Evolutionary conservation across 1,140 invertebrate species (phyloP).

Genomic region (Augochlora pura): DNA sequence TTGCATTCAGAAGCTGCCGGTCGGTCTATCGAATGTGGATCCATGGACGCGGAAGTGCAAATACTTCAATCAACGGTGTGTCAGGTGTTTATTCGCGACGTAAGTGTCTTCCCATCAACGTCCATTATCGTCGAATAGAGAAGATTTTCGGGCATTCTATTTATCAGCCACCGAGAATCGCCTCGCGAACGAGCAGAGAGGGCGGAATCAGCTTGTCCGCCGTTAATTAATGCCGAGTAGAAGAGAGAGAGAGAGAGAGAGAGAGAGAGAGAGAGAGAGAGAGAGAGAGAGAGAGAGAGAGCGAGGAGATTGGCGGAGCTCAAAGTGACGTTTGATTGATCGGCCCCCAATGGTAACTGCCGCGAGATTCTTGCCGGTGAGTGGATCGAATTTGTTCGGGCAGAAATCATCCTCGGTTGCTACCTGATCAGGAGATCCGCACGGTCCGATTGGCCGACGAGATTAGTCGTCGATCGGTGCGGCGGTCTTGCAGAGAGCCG

Average conservation of each 20-base stretch:
- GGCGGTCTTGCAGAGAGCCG: background rate
- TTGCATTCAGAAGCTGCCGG: too few species aligned
- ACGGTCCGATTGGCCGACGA: background rate
- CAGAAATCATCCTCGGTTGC: background rate
- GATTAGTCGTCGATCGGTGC: slow-evolving; percentile 4
- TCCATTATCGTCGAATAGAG: too few species aligned
- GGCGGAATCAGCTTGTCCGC: slow-evolving; percentile 1
- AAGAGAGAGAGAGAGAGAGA: background rate
- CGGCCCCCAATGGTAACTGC: background rate
- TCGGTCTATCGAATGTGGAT: too few species aligned
- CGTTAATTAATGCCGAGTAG: slow-evolving; percentile 38
- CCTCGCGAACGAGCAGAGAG: too few species aligned
- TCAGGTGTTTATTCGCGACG: too few species aligned
- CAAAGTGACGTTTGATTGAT: slow-evolving; percentile 48
- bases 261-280: too few species aligned
- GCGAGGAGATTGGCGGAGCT: background rate
- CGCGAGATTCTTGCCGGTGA: background rate
- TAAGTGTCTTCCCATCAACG: too few species aligned
- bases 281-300: too few species aligned
- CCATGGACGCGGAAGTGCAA: too few species aligned
- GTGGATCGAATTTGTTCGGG: slow-evolving; percentile 1
- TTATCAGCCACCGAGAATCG: too few species aligned
- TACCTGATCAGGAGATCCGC: background rate
- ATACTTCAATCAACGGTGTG: too few species aligned
- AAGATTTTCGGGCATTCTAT: too few species aligned